Evolutionary conservation across 2,888 invertebrate species (phyloP), one percentile per base, ranked within the genome.

Genomic region (Elegia similella): DNA sequence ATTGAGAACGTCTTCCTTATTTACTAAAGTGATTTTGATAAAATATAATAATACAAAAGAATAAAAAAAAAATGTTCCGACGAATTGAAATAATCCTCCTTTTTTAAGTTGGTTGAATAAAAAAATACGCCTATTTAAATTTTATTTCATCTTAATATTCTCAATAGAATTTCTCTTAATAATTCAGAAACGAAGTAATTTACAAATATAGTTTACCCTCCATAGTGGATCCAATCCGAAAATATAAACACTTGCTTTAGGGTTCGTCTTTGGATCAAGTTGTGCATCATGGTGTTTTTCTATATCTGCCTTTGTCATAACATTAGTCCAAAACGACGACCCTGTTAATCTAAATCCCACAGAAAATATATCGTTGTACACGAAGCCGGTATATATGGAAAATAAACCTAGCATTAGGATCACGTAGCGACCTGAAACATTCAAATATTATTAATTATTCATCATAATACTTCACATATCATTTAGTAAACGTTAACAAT

Each of bases 281-380:
- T 16, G 12, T 17, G 34, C 2, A 34, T 7, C 7, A 7, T 15
- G 53, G 6, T 57, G 56, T 0, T 5, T 16, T 1, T 54, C 16
- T 2, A 83, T 34, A 0, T 73, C 63, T 0, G 57, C 60, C 0
- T 44, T 15, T 1, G 58, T 56, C 5, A 59, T 66, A 0, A 55
- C 58, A 55, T 91, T 88, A n/a, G 79, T 77, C 98, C 98, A 99
- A 65, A 95, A 94, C 0, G 98, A 95, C 0, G 34, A 10, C 7
- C 38, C n/a, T 1, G 95, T 95, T 74, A 99, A 95, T 38, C 96
- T 89, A 34, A 98, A 66, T 0, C 97, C 95, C 80, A 97, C 98
- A 2, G 98, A 96, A 86, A 99, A 99, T 6, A 96, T 88, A 74
- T 99, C 99, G 77, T 99, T 99, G 90, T 99, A 99, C 60, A 99